Conservation (phyloP, 2,888 invertebrate species). For the Cancer borealis region DNA sequence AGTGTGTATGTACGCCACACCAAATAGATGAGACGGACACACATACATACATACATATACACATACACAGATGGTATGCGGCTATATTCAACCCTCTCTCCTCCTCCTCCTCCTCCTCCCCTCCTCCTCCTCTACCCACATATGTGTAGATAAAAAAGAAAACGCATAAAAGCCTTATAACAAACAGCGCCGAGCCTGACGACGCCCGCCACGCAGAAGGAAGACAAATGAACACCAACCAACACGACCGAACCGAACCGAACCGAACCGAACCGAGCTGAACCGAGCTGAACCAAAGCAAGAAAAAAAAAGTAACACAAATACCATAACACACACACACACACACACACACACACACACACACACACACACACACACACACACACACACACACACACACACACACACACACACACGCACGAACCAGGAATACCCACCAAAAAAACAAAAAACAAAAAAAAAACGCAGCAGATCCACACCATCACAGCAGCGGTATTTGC, state of each 20-base stretch:
- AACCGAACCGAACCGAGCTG: background rate
- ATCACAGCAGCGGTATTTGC: background rate
- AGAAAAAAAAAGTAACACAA: too few species aligned
- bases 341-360: background rate
- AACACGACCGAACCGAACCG: background rate
- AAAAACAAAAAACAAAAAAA: background rate
- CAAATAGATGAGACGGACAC: background rate
- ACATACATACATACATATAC: background rate
- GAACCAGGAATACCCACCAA: background rate
- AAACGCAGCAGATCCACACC: background rate
- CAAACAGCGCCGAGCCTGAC: background rate
- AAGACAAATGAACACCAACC: background rate
- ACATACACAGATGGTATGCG: background rate
- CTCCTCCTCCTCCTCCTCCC: too few species aligned
- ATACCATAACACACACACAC: background rate
- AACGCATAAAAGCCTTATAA: background rate
- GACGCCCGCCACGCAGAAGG: background rate
- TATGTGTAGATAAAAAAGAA: background rate
- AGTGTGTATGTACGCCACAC: background rate
- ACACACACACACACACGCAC: constrained; percentile 16
- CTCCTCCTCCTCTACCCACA: background rate
- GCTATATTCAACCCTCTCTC: too few species aligned
- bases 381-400: background rate
- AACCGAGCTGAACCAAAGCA: too few species aligned
- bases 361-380: background rate